Percentiles rank a stretch among this genome's conserved stretches.
Conservation (phyloP, 1,140 invertebrate genomes). For the Rhyzopertha dominica region DNA sequence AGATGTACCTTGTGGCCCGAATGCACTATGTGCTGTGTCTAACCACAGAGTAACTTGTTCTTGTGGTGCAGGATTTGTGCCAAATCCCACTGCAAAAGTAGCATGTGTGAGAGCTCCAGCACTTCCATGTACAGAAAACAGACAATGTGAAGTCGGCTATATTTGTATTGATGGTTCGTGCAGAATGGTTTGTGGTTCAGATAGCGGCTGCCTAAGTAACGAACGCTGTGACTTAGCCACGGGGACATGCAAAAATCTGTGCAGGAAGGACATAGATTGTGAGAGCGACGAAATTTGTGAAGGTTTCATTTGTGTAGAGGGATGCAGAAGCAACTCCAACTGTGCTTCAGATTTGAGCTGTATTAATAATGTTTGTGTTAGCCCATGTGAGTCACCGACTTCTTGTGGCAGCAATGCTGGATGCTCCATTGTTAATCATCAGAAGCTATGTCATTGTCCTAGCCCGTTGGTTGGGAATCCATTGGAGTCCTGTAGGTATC, state of each 20-base stretch:
- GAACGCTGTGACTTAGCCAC: slow-evolving; percentile 63
- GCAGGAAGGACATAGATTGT: slow-evolving; percentile 73
- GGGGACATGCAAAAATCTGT: slow-evolving; percentile 65
- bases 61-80: slow-evolving; percentile 71
- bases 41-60: slow-evolving; percentile 79
- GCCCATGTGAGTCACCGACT: slow-evolving; percentile 68
- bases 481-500: slow-evolving; percentile 63
- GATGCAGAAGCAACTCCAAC: slow-evolving; percentile 75
- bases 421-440: slow-evolving; percentile 65
- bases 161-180: slow-evolving; percentile 69
- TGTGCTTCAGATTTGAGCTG: slow-evolving; percentile 68
- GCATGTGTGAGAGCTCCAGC: slow-evolving; percentile 75
- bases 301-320: slow-evolving; percentile 66
- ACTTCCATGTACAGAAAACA: slow-evolving; percentile 63
- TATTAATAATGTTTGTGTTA: slow-evolving; percentile 67
- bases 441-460: slow-evolving; percentile 69
- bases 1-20: slow-evolving; percentile 74
- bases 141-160: slow-evolving; percentile 63
- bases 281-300: slow-evolving; percentile 79
- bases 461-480: slow-evolving; percentile 69
- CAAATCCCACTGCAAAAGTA: slow-evolving; percentile 76
- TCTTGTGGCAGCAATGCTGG: slow-evolving; percentile 79
- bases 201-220: slow-evolving; percentile 70
- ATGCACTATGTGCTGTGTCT: slow-evolving; percentile 71
- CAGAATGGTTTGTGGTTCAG: slow-evolving; percentile 68